Conservation (phyloP, 1,140 invertebrate genomes). For the Caerostris extrusa region DNA sequence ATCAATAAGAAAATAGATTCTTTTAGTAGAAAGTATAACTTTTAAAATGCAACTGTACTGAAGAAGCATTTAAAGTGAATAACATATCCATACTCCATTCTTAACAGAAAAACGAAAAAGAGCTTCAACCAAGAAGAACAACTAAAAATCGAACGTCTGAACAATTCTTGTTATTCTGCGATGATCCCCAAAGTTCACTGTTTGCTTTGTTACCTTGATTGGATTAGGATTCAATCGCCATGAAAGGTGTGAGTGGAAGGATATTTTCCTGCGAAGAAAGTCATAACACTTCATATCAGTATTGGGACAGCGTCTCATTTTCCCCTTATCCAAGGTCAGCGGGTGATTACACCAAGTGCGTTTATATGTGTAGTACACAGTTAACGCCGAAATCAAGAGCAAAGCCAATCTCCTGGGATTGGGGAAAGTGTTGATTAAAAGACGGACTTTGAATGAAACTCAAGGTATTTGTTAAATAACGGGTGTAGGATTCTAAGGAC, state of each 20-base stretch:
- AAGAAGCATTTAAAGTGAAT: too few species aligned
- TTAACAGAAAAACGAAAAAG: too few species aligned
- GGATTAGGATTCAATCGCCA: constrained; percentile 4
- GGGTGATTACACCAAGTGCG: neutral
- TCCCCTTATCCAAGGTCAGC: neutral
- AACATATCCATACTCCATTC: too few species aligned
- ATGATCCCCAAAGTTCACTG: neutral
- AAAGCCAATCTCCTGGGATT: neutral
- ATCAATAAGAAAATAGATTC: too few species aligned
- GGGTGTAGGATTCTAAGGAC: too few species aligned
- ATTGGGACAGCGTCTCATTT: neutral
- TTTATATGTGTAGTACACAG: neutral
- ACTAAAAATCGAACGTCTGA: neutral
- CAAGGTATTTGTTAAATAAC: too few species aligned
- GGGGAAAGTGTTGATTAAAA: too few species aligned
- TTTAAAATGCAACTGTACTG: too few species aligned
- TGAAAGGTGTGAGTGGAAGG: neutral
- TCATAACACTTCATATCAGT: constrained; percentile 7
- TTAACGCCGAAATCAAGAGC: neutral
- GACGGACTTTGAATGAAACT: too few species aligned
- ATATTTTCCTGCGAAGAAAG: neutral
- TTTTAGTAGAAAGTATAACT: too few species aligned
- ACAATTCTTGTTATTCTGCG: neutral
- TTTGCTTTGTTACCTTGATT: constrained; percentile 31
- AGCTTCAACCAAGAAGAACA: too few species aligned